A percentile compares a stretch with the other conserved stretches of the same genome.
phyloP scores from a whole-genome alignment of 2,113 vertebrate genomes.

The Montifringilla adamsi region DNA sequence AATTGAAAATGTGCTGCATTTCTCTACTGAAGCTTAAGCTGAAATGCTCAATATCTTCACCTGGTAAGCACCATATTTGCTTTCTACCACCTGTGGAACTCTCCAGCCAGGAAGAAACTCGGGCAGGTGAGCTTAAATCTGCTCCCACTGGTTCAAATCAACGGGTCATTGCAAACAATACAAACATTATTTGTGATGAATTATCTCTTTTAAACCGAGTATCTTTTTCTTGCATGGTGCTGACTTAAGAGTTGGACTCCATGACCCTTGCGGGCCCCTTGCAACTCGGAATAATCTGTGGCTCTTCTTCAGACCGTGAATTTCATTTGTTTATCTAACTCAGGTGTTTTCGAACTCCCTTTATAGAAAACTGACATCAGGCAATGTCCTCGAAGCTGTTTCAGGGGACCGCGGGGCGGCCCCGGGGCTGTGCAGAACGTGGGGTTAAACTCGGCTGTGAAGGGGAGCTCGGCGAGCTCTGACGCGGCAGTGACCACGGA shows the following conservation, averaged over 20 bases:
- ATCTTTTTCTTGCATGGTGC: background rate
- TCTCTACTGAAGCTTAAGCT: background rate
- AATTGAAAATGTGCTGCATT: accelerated
- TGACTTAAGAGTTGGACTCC: too few species aligned
- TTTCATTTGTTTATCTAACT: background rate
- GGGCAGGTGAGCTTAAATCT: background rate
- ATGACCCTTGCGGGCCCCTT: too few species aligned
- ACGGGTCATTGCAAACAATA: accelerated
- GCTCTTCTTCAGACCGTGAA: background rate
- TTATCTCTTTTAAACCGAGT: background rate
- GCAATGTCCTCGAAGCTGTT: accelerated
- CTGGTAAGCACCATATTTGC: background rate
- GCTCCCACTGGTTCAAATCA: background rate
- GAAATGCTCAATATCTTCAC: background rate
- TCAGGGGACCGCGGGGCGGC: accelerated
- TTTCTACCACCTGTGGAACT: background rate
- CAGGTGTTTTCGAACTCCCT: accelerated
- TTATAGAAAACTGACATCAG: accelerated
- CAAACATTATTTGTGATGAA: accelerated
- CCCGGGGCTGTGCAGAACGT: background rate
- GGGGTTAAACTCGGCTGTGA: accelerated
- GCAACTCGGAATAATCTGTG: background rate
- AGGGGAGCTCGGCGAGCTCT: background rate
- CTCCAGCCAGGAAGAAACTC: background rate
- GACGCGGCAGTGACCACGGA: background rate